Evolutionary conservation across 2,113 vertebrate genomes (phyloP), one percentile per base, ranked within the genome.

Genomic region (Solea senegalensis): DNA sequence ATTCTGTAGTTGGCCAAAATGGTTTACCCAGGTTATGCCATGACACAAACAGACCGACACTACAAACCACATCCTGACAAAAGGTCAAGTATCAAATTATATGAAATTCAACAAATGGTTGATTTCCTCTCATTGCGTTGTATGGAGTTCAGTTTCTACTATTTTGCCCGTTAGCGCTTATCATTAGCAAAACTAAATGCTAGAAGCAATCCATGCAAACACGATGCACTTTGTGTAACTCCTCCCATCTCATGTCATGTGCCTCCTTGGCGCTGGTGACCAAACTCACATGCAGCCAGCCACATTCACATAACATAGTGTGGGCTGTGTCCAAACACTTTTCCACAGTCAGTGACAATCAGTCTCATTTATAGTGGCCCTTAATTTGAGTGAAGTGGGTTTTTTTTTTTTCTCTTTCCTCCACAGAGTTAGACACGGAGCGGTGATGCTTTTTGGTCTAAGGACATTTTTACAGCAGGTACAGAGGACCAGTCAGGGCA

Each of bases 281-380:
- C 39, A 8, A 54, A 77, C 54, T 69, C 70, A 65, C 65, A 79
- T 65, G 13, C 3, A 34, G 34, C 34, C 66, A 65, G 73, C 80
- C 48, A 40, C 74, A 62, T 72, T 51, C 52, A 62, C 69, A 51
- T 75, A 11, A 74, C 69, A 64, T 13, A n/a, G 65, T 63, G 48
- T 78, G 64, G 86, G 72, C 59, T 68, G 68, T 73, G 73, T 68
- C 72, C 0, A 86, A 76, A 85, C 61, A 74, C 65, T 72, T 56
- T 77, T 76, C 7, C 46, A 34, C 34, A 34, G 3, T 34, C 55
- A 39, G 12, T 67, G 65, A 83, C 66, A 89, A 80, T 45, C 66
- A 89, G 78, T 45, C 15, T 72, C 75, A 69, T 80, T 85, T 70
- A 83, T 57, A 41, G 48, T 2, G 8, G 15, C 51, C 39, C 14